Conservation (phyloP, 2,113 vertebrate genomes). For the Scatophagus argus region DNA sequence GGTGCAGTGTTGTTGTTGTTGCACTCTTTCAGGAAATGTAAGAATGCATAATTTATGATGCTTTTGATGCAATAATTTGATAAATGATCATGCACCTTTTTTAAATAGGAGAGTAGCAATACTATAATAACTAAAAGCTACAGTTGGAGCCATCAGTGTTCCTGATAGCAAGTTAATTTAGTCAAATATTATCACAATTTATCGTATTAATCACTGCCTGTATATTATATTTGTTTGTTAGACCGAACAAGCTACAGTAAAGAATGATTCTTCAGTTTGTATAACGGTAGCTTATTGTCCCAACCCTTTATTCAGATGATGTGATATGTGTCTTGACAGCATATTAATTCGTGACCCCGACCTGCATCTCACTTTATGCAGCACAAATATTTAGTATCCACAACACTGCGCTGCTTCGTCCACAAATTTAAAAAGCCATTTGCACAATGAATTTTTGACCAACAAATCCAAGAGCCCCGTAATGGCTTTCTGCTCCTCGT, state of each 20-base stretch:
- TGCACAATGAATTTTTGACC: slow-evolving; percentile 65
- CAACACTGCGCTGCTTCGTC: slow-evolving; percentile 57
- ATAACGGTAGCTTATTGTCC: neutral
- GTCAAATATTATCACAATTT: neutral
- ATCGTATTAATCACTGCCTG: neutral
- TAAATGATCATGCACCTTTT: neutral
- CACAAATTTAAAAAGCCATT: slow-evolving; percentile 68
- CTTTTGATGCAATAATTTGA: neutral
- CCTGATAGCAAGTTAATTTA: neutral
- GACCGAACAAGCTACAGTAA: neutral
- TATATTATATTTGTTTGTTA: neutral
- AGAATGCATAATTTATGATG: neutral
- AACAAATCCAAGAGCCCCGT: slow-evolving; percentile 67
- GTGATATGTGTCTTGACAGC: slow-evolving; percentile 5
- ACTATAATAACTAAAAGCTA: neutral
- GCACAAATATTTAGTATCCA: slow-evolving; percentile 49
- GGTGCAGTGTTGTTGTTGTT: neutral
- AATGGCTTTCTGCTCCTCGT: slow-evolving; percentile 75
- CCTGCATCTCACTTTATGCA: neutral
- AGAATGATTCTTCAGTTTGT: neutral
- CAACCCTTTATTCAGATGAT: slow-evolving; percentile 13
- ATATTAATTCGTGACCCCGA: slow-evolving; percentile 32
- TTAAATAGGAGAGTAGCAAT: neutral
- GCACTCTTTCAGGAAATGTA: neutral
- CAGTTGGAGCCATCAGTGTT: neutral